Percentiles rank a stretch among this genome's conserved stretches.
phyloP scores from a whole-genome alignment of 2,888 invertebrate genomes.

The Euproctis similis region DNA sequence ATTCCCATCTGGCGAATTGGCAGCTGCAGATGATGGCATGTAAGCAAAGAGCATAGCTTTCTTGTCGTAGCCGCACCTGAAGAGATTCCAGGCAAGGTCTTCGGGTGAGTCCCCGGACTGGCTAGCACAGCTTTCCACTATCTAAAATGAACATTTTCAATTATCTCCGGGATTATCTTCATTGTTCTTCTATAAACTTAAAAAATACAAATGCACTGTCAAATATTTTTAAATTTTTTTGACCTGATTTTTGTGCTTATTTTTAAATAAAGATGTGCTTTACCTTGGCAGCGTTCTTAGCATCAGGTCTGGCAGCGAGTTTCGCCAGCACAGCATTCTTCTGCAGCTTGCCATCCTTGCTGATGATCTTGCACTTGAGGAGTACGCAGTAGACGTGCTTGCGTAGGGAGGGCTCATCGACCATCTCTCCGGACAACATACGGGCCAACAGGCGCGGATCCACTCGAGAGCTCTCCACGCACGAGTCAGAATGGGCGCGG shows the following conservation, averaged over 20 bases:
- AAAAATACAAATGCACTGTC: too few relatives aligned
- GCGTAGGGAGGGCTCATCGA: constrained; percentile 37
- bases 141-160: too few relatives aligned
- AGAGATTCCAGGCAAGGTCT: constrained; percentile 60
- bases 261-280: too few relatives aligned
- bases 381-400: constrained; percentile 62
- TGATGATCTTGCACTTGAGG: constrained; percentile 55
- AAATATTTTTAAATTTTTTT: too few relatives aligned
- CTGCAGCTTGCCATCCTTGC: constrained; percentile 62
- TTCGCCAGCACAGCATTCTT: constrained; percentile 51
- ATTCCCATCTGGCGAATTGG: constrained; percentile 13
- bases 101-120: constrained; percentile 50
- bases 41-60: constrained; percentile 55
- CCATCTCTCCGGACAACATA: constrained; percentile 42
- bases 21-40: constrained; percentile 40
- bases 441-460: constrained; percentile 32
- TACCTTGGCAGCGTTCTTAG: constrained; percentile 51
- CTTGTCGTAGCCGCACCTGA: constrained; percentile 59
- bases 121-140: constrained; percentile 52
- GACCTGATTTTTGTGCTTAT: too few relatives aligned
- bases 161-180: too few relatives aligned
- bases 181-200: too few relatives aligned
- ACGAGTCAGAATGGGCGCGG: constrained; percentile 57
- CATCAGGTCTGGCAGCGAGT: constrained; percentile 34
- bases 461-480: constrained; percentile 38